Evolutionary conservation across 2,888 invertebrate species (phyloP).

Genomic region (Luperina testacea): DNA sequence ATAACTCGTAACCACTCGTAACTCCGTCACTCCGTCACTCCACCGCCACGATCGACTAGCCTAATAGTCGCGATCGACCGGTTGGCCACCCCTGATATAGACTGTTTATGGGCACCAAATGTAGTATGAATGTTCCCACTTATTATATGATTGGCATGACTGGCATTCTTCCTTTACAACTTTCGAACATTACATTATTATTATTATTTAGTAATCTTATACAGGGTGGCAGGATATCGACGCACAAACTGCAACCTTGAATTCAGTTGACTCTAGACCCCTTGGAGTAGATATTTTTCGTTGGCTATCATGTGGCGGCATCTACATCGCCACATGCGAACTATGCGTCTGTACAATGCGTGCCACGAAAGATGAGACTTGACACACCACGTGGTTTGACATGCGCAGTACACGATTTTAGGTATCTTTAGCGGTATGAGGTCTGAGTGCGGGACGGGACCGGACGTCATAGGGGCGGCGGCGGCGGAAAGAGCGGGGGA

Average conservation of each 20-base stretch:
- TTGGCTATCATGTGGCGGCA: neutral
- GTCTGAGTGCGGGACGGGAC: too few relatives aligned
- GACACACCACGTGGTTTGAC: too few relatives aligned
- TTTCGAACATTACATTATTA: neutral
- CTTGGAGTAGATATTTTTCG: neutral
- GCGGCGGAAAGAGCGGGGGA: too few relatives aligned
- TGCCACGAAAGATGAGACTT: too few relatives aligned
- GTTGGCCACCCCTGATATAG: too few relatives aligned
- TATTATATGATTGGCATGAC: slow-evolving; percentile 20
- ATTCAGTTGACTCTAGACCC: neutral
- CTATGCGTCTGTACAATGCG: neutral
- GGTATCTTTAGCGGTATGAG: too few relatives aligned
- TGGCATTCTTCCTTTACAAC: slow-evolving; percentile 26
- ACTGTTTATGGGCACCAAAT: slow-evolving; percentile 26
- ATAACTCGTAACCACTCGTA: too few relatives aligned
- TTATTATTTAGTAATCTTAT: neutral
- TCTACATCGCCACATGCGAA: neutral
- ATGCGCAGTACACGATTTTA: too few relatives aligned
- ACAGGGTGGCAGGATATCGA: neutral
- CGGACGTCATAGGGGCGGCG: too few relatives aligned
- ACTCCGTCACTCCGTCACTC: too few relatives aligned
- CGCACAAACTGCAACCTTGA: neutral
- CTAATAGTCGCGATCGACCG: too few relatives aligned
- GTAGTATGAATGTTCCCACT: slow-evolving; percentile 26
- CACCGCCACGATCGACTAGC: too few relatives aligned